These are phyloP conservation scores for Lepus americanus DNA, from an alignment of 2,113 vertebrate genomes.

Conservation along the genomic window DNA sequence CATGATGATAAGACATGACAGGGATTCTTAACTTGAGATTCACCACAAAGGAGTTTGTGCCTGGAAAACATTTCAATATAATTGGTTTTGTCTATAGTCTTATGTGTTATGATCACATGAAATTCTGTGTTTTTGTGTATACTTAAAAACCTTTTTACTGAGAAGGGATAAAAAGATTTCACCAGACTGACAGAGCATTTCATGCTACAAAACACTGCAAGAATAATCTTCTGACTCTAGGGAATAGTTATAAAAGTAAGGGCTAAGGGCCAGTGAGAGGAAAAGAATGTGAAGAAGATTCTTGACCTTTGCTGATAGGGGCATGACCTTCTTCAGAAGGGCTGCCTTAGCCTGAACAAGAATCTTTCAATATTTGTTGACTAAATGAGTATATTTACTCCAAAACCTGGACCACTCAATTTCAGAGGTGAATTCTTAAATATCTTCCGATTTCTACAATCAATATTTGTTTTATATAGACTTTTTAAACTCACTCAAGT, in stretches of 20 bases:
- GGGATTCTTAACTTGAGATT: background rate
- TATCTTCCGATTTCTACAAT: conserved; percentile 26
- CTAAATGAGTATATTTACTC: conserved; percentile 25
- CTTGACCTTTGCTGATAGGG: background rate
- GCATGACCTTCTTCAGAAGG: background rate
- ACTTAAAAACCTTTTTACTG: conserved; percentile 1
- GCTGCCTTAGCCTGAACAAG: background rate
- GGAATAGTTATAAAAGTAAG: background rate
- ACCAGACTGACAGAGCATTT: background rate
- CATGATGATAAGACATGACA: background rate
- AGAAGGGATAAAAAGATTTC: background rate
- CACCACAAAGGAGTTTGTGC: background rate
- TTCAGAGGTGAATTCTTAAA: conserved; percentile 14
- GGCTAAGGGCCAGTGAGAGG: background rate
- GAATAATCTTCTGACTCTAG: background rate
- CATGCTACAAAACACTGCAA: background rate
- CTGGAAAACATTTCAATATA: background rate
- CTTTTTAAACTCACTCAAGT: background rate
- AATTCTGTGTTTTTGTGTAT: background rate
- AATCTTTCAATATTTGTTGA: background rate
- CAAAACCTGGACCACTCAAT: conserved; percentile 30
- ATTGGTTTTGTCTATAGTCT: background rate
- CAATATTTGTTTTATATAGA: conserved; percentile 15
- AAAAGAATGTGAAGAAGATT: background rate
- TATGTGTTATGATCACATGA: background rate